These are phyloP conservation scores for Drosophila trapezifrons DNA, from an alignment of 1,140 invertebrate species.

Conservation along the genomic window DNA sequence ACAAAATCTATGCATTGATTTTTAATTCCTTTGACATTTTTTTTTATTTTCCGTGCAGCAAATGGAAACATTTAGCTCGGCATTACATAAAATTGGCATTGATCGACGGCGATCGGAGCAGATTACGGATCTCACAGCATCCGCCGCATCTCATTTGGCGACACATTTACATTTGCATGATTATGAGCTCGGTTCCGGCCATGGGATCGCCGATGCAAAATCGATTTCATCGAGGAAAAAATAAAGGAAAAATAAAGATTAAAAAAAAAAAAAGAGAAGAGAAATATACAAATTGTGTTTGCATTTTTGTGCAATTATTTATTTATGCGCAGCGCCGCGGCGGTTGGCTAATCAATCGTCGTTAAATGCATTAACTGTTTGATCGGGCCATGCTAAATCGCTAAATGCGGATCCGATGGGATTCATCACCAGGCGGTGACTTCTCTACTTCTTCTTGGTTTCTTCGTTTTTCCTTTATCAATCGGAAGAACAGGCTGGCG, in stretches of 20 bases:
- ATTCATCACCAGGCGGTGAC: not conserved
- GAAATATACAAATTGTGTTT: slow-evolving; percentile 44
- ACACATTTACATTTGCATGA: slow-evolving; percentile 76
- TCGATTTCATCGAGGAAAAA: slow-evolving; percentile 8
- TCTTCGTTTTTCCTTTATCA: slow-evolving; percentile 6
- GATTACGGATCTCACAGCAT: slow-evolving; percentile 43
- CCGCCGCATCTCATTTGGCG: slow-evolving; percentile 68
- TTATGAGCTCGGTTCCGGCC: slow-evolving; percentile 74
- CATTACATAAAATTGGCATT: slow-evolving; percentile 49
- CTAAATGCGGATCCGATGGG: slow-evolving; percentile 29
- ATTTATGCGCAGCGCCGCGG: slow-evolving; percentile 31
- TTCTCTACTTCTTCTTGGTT: not conserved
- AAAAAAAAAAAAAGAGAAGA: not conserved
- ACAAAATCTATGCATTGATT: not conserved
- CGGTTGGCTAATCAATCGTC: slow-evolving; percentile 42
- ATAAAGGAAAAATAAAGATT: no score
- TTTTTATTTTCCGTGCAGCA: slow-evolving; percentile 2
- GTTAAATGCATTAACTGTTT: slow-evolving; percentile 53
- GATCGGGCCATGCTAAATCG: slow-evolving; percentile 22
- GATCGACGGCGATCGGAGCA: slow-evolving; percentile 12
- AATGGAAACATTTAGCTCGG: slow-evolving; percentile 24
- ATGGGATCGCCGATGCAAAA: slow-evolving; percentile 23
- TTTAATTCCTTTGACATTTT: not conserved
- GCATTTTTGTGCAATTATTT: slow-evolving; percentile 60
- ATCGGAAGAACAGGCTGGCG: slow-evolving; percentile 19